Evolutionary conservation across 2,113 vertebrate species (phyloP).

Genomic region (Falcunculus frontatus): DNA sequence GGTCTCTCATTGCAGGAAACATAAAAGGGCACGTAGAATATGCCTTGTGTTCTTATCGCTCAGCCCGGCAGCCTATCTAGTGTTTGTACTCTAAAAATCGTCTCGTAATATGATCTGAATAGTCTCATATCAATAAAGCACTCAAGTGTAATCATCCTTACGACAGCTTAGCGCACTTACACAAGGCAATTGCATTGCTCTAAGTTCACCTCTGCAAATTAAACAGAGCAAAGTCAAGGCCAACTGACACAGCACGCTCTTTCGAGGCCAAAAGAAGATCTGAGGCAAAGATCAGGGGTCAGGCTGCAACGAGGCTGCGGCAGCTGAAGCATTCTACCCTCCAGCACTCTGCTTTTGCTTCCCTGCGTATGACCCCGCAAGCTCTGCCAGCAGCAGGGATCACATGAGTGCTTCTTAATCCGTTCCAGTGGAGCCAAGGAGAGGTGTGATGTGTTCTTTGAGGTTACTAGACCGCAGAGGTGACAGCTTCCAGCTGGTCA

Average conservation of each 20-base stretch:
- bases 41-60: neutral
- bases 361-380: neutral
- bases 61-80: neutral
- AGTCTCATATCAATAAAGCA: neutral
- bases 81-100: neutral
- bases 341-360: neutral
- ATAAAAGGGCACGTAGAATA: neutral
- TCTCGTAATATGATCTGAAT: neutral
- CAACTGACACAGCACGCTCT: rapidly evolving
- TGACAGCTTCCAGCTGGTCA: neutral
- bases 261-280: neutral
- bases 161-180: neutral
- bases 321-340: neutral
- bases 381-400: neutral
- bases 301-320: neutral
- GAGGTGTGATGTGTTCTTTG: neutral
- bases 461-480: rapidly evolving
- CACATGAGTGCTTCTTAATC: neutral
- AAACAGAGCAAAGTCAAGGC: neutral
- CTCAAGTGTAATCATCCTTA: neutral
- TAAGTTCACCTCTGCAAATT: neutral
- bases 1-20: neutral
- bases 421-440: rapidly evolving
- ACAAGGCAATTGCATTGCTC: neutral
- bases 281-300: slow-evolving; percentile 23